Evolutionary conservation across 1,140 invertebrate species (phyloP).

Genomic region (Papilio polytes): DNA sequence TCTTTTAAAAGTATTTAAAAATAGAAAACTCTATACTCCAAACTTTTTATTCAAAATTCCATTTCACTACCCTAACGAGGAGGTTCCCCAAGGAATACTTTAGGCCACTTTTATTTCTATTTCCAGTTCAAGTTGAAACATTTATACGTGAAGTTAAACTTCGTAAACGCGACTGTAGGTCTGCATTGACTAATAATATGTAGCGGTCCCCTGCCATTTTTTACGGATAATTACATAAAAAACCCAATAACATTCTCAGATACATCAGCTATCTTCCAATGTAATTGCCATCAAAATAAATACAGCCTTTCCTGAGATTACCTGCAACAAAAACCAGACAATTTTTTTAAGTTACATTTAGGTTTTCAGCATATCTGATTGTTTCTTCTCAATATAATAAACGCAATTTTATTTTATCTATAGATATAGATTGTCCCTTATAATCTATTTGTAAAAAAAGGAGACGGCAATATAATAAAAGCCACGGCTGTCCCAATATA

Average conservation of each 20-base stretch:
- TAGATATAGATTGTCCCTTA: neutral
- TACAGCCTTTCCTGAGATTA: too few relatives aligned
- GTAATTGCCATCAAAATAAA: too few relatives aligned
- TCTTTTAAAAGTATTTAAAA: neutral
- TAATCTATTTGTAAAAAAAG: neutral
- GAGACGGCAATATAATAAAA: neutral
- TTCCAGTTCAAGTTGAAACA: neutral
- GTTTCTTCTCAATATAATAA: too few relatives aligned
- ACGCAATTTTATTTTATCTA: too few relatives aligned
- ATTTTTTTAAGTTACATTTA: too few relatives aligned
- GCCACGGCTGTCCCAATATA: neutral
- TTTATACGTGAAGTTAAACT: neutral
- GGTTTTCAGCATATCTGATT: too few relatives aligned
- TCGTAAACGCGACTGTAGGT: neutral
- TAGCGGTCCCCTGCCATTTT: too few relatives aligned
- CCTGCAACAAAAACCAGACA: too few relatives aligned
- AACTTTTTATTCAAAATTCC: conserved; percentile 4
- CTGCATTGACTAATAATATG: too few relatives aligned
- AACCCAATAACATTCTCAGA: too few relatives aligned
- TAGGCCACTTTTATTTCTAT: conserved; percentile 12
- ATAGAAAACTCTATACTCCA: neutral
- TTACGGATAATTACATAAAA: too few relatives aligned
- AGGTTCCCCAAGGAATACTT: neutral
- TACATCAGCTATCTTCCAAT: too few relatives aligned
- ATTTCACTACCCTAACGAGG: conserved; percentile 2